A percentile compares a stretch with the other conserved stretches of the same genome.
Evolutionary conservation across 2,797 vertebrate genomes (phyloP).

Genomic region (Craterocephalus amniculus): DNA sequence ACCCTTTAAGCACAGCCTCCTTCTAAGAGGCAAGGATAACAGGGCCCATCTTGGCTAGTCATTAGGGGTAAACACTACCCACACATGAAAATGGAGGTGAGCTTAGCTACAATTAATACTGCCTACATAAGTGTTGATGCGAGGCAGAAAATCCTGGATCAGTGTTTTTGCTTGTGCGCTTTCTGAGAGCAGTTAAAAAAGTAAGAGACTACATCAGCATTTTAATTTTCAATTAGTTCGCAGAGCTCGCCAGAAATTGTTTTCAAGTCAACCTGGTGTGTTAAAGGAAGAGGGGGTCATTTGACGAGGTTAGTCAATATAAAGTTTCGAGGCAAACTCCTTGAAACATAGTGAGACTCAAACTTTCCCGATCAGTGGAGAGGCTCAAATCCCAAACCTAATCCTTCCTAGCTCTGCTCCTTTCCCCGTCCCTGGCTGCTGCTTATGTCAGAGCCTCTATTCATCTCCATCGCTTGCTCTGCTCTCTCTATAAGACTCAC

Average conservation of each 20-base stretch:
- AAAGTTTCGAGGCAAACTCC: conserved; percentile 54
- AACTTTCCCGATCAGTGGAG: conserved; percentile 53
- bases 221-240: conserved; percentile 39
- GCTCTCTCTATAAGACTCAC: conserved; percentile 10
- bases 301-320: conserved; percentile 41
- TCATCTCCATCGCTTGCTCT: conserved; percentile 34
- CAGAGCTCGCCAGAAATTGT: conserved; percentile 25
- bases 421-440: conserved; percentile 37
- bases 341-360: conserved; percentile 47
- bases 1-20: neutral
- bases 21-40: conserved; percentile 1
- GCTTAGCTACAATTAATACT: conserved; percentile 35
- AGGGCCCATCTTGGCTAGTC: neutral
- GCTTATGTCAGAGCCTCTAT: conserved; percentile 44
- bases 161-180: conserved; percentile 25
- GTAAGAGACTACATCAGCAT: neutral
- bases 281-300: neutral
- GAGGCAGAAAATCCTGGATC: conserved; percentile 28
- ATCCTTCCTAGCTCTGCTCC: conserved; percentile 56
- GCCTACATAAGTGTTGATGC: conserved; percentile 19
- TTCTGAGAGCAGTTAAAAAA: conserved; percentile 20
- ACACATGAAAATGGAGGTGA: conserved; percentile 8
- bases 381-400: conserved; percentile 66
- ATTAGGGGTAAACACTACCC: conserved; percentile 21
- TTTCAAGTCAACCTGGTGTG: conserved; percentile 13